A percentile compares a stretch with the other conserved stretches of the same genome.
phyloP scores from a whole-genome alignment of 1,140 invertebrate species.

The Diorhabda elongata region DNA sequence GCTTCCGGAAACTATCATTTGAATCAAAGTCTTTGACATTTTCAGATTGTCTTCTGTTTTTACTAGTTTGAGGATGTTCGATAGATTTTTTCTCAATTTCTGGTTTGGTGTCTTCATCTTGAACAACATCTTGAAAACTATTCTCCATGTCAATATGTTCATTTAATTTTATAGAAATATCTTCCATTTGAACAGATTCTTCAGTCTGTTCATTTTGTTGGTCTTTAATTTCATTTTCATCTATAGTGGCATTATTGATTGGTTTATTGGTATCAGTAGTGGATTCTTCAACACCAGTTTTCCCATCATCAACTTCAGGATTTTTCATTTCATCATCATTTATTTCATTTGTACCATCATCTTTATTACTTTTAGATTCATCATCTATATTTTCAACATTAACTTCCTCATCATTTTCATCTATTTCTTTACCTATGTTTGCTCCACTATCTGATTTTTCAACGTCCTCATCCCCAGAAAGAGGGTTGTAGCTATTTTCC shows the following conservation, averaged over 20 bases:
- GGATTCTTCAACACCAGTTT: not conserved
- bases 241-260: too few species aligned
- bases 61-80: too few species aligned
- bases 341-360: not conserved
- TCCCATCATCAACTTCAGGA: not conserved
- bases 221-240: too few species aligned
- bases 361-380: not conserved
- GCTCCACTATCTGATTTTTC: not conserved
- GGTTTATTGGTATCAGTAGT: too few species aligned
- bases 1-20: too few species aligned
- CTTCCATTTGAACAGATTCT: too few species aligned
- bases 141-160: not conserved
- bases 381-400: not conserved
- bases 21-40: too few species aligned
- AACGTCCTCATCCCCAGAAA: constrained; percentile 20
- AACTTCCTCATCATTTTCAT: constrained; percentile 1
- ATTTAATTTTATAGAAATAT: not conserved
- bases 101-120: not conserved
- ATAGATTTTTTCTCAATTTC: too few species aligned
- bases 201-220: too few species aligned
- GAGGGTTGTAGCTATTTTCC: constrained; percentile 20
- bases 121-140: constrained; percentile 7
- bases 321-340: not conserved
- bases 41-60: too few species aligned
- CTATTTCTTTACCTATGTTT: not conserved